These are phyloP conservation scores for Neogobius melanostomus DNA, from an alignment of 2,113 vertebrate species.

Conservation along the genomic window DNA sequence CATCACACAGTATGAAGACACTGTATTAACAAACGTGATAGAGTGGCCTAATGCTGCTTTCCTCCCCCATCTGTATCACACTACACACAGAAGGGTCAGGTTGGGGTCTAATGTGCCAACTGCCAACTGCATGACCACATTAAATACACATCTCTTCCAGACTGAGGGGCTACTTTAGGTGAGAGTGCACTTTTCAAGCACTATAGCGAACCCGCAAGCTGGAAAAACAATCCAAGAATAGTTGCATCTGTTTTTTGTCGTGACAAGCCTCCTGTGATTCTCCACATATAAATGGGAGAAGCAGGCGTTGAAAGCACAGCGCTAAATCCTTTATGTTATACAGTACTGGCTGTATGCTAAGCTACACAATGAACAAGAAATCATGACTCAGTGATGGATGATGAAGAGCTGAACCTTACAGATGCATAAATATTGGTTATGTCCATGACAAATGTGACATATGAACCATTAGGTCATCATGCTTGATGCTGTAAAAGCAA, in stretches of 20 bases:
- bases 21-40: not conserved
- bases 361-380: conserved; percentile 36
- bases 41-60: not conserved
- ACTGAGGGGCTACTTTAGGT: conserved; percentile 47
- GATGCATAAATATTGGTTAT: conserved; percentile 26
- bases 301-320: conserved; percentile 33
- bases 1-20: no score
- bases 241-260: conserved; percentile 70
- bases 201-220: conserved; percentile 39
- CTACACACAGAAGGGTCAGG: conserved; percentile 26
- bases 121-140: conserved; percentile 44
- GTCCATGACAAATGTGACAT: conserved; percentile 13
- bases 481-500: conserved; percentile 12
- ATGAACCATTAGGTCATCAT: conserved; percentile 27
- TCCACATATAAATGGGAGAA: conserved; percentile 50
- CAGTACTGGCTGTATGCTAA: conserved; percentile 18
- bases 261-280: conserved; percentile 54
- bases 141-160: conserved; percentile 30
- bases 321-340: conserved; percentile 31
- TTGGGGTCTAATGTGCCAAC: conserved; percentile 38
- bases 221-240: conserved; percentile 66
- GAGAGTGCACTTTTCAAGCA: conserved; percentile 49
- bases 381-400: conserved; percentile 43
- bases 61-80: conserved; percentile 7
- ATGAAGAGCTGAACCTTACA: conserved; percentile 22